Conservation (phyloP, 2,888 invertebrate species). For the Drosophila suboccidentalis region DNA sequence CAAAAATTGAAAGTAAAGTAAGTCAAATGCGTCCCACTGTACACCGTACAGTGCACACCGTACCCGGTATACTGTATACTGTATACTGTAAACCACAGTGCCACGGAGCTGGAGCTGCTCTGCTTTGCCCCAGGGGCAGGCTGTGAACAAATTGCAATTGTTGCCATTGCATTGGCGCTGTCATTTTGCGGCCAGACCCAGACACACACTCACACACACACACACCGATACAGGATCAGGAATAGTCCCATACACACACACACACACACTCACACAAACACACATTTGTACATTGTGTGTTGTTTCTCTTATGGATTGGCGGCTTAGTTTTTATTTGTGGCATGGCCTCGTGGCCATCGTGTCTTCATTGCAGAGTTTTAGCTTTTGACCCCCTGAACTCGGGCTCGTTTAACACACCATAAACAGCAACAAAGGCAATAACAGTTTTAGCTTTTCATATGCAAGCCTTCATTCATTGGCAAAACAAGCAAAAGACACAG, state of each 20-base stretch:
- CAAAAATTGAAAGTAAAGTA: constrained; percentile 67
- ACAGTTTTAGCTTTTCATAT: constrained; percentile 44
- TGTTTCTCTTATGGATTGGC: constrained; percentile 36
- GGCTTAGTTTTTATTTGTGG: constrained; percentile 62
- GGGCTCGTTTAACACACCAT: constrained; percentile 68
- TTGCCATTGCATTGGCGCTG: constrained; percentile 83
- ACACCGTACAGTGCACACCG: neutral
- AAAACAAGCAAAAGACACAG: constrained; percentile 29
- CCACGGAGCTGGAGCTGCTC: constrained; percentile 26
- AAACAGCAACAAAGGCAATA: constrained; percentile 57
- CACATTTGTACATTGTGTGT: constrained; percentile 1
- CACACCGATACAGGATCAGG: constrained; percentile 9
- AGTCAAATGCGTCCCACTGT: constrained; percentile 64
- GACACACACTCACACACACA: constrained; percentile 11
- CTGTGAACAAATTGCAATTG: constrained; percentile 86
- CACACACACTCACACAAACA: neutral
- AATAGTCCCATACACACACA: constrained; percentile 10
- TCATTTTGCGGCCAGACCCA: constrained; percentile 78
- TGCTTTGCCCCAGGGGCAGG: constrained; percentile 70
- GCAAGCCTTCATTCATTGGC: constrained; percentile 26
- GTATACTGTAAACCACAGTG: constrained; percentile 2
- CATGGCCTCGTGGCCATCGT: constrained; percentile 52
- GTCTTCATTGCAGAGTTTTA: constrained; percentile 62
- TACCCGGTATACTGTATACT: neutral
- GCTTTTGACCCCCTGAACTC: constrained; percentile 75